phyloP scores from a whole-genome alignment of 2,888 invertebrate species.

The Epirrhoe tristata region DNA sequence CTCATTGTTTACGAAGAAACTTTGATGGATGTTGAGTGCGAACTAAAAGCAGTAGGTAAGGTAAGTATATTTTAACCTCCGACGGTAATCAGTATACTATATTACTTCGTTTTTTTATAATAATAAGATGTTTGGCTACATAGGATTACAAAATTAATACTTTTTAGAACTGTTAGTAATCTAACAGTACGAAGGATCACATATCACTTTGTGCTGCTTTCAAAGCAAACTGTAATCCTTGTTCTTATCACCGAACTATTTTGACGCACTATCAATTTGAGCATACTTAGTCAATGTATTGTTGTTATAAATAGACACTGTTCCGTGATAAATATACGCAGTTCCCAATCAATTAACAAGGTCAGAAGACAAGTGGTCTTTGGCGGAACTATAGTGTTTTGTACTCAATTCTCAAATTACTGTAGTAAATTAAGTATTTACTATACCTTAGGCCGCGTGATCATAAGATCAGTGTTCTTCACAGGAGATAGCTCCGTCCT shows the following conservation, averaged over 20 bases:
- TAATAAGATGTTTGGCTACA: too few relatives aligned
- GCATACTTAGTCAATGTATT: conserved; percentile 43
- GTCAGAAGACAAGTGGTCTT: conserved; percentile 56
- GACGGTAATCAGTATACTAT: too few relatives aligned
- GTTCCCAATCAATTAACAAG: conserved; percentile 53
- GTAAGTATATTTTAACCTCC: too few relatives aligned
- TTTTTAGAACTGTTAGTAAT: too few relatives aligned
- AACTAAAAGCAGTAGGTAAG: too few relatives aligned
- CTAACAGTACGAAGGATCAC: too few relatives aligned
- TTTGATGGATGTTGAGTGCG: too few relatives aligned
- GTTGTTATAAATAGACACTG: conserved; percentile 29
- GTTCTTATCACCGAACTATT: neutral
- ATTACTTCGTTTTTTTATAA: too few relatives aligned
- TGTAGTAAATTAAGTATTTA: conserved; percentile 20
- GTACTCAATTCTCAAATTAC: conserved; percentile 27
- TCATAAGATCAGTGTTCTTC: neutral
- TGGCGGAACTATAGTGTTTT: conserved; percentile 47
- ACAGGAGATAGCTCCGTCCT: neutral
- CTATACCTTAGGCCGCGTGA: neutral
- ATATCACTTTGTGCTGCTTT: neutral
- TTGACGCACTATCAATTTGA: conserved; percentile 23
- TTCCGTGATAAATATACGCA: conserved; percentile 38
- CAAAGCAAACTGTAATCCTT: neutral
- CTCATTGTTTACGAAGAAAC: too few relatives aligned
- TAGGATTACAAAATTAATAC: too few relatives aligned